phyloP scores from a whole-genome alignment of 2,888 invertebrate genomes.

The Idaea straminata region DNA sequence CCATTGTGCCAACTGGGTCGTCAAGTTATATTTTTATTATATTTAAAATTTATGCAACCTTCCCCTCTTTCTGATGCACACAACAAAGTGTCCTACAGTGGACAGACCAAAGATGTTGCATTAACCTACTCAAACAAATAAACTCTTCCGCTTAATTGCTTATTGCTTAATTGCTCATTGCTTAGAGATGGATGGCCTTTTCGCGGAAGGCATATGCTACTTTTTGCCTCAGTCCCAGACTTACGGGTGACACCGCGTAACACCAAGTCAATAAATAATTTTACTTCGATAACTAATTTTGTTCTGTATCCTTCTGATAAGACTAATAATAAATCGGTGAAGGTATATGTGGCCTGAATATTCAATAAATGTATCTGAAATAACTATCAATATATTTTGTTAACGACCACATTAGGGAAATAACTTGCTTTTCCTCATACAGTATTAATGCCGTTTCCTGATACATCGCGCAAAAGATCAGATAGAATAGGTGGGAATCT shows the following conservation, averaged over 20 bases:
- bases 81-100: too few species aligned
- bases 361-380: slow-evolving; percentile 51
- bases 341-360: slow-evolving; percentile 38
- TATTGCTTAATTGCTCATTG: too few species aligned
- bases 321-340: slow-evolving; percentile 2
- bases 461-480: slow-evolving; percentile 10
- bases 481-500: not conserved
- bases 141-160: too few species aligned
- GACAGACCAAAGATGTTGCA: too few species aligned
- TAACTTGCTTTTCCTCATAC: slow-evolving; percentile 52
- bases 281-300: not conserved
- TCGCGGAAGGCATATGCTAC: too few species aligned
- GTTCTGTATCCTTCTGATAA: not conserved
- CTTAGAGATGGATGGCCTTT: too few species aligned
- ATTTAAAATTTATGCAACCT: too few species aligned
- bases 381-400: slow-evolving; percentile 72
- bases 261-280: not conserved
- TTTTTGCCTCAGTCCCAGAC: not conserved
- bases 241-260: not conserved
- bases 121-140: too few species aligned
- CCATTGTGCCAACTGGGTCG: too few species aligned
- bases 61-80: too few species aligned
- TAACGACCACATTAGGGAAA: slow-evolving; percentile 71
- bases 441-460: slow-evolving; percentile 51
- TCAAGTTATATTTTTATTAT: too few species aligned